A percentile compares a stretch with the other conserved stretches of the same genome.
Evolutionary conservation across 2,888 invertebrate genomes (phyloP).

Genomic region (Penaeus monodon): DNA sequence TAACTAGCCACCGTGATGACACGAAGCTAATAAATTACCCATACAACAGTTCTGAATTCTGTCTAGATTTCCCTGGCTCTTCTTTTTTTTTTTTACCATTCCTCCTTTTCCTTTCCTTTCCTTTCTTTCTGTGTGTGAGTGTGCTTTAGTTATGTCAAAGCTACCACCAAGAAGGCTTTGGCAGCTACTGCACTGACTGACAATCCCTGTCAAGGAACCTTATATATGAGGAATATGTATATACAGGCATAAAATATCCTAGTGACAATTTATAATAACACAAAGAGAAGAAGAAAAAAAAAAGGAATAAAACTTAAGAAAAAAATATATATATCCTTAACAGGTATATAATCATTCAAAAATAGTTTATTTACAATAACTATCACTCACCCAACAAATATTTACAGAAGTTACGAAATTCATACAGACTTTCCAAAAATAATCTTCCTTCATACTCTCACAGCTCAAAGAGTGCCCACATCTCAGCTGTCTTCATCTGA

Average conservation of each 20-base stretch:
- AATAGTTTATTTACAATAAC: slow-evolving; percentile 60
- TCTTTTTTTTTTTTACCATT: no score
- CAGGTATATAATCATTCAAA: slow-evolving; percentile 34
- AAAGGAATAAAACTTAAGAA: neutral
- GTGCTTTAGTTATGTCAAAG: no score
- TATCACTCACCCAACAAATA: slow-evolving; percentile 54
- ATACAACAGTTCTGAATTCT: no score
- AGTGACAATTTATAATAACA: slow-evolving; percentile 24
- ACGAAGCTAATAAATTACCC: no score
- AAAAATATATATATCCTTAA: no score
- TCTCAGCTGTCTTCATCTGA: neutral
- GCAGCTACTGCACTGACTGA: slow-evolving; percentile 12
- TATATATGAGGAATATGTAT: neutral
- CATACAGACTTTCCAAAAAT: slow-evolving; percentile 35
- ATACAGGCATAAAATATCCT: neutral
- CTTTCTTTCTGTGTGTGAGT: no score
- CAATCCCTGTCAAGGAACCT: neutral
- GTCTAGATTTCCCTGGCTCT: no score
- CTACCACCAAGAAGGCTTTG: no score
- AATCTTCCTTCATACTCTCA: slow-evolving; percentile 3
- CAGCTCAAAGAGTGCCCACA: neutral
- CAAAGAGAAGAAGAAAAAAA: slow-evolving; percentile 14
- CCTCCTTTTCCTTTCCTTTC: no score
- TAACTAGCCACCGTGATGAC: no score
- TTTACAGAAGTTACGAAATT: slow-evolving; percentile 46